A percentile compares a stretch with the other conserved stretches of the same genome.
Evolutionary conservation across 2,113 vertebrate genomes (phyloP).

Genomic region (Leuciscus idus): DNA sequence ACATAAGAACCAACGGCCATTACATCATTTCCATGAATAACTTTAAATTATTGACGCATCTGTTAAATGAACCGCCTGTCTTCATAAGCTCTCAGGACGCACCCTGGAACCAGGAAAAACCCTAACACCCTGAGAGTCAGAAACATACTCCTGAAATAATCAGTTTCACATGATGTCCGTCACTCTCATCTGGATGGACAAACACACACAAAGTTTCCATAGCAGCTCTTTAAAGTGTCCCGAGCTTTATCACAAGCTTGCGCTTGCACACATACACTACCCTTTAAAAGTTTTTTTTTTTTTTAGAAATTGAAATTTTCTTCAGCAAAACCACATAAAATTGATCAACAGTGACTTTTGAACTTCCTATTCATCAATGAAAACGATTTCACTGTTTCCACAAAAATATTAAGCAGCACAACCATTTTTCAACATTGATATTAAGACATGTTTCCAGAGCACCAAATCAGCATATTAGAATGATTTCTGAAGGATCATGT

Average conservation of each 20-base stretch:
- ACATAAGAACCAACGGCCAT: not conserved
- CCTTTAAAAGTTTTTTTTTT: not conserved
- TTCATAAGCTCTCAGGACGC: constrained; percentile 1
- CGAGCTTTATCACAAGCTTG: not conserved
- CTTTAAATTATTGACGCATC: not conserved
- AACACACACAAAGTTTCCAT: constrained; percentile 20
- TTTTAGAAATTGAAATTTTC: not conserved
- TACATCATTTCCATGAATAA: constrained; percentile 38
- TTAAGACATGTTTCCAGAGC: not conserved
- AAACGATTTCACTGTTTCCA: not conserved
- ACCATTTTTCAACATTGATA: not conserved
- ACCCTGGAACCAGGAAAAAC: constrained; percentile 35
- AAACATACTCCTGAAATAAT: constrained; percentile 32
- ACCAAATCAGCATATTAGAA: too few relatives aligned
- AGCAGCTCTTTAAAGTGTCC: constrained; percentile 30
- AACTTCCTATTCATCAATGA: not conserved
- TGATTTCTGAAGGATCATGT: too few relatives aligned
- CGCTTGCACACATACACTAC: not conserved
- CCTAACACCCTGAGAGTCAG: not conserved
- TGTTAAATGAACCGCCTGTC: constrained; percentile 25
- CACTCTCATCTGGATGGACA: constrained; percentile 39
- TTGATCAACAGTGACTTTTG: not conserved
- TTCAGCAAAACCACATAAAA: not conserved
- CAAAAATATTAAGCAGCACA: not conserved
- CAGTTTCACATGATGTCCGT: constrained; percentile 34